Evolutionary conservation across 2,113 vertebrate genomes (phyloP).

Genomic region (Stictonetta naevosa): DNA sequence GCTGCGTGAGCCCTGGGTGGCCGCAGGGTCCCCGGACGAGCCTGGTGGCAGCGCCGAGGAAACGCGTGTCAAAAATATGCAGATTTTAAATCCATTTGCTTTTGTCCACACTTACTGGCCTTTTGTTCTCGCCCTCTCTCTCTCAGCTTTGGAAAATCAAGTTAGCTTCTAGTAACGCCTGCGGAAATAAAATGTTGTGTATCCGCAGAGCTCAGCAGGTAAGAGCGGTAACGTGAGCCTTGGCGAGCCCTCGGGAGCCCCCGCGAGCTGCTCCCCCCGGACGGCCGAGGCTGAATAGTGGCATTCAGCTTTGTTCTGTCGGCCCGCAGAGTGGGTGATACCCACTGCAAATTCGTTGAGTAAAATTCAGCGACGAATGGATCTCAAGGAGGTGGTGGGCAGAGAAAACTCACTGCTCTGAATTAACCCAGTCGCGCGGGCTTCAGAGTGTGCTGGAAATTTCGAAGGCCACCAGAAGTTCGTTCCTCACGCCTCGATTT

Average conservation of each 20-base stretch:
- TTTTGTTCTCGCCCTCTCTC: background rate
- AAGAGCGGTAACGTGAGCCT: fast-evolving
- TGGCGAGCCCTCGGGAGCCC: background rate
- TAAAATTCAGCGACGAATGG: background rate
- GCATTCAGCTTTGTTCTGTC: no score
- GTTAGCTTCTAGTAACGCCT: fast-evolving
- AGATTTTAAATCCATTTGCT: fast-evolving
- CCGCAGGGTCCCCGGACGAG: fast-evolving
- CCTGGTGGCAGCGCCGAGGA: fast-evolving
- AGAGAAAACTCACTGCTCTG: background rate
- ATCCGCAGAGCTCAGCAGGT: fast-evolving
- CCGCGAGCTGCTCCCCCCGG: background rate
- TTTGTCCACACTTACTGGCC: fast-evolving
- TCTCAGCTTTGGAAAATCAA: fast-evolving
- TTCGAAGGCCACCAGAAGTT: background rate
- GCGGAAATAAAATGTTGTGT: fast-evolving
- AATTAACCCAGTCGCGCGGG: background rate
- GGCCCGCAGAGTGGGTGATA: fast-evolving
- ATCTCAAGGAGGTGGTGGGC: background rate
- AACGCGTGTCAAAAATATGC: fast-evolving
- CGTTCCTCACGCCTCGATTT: fast-evolving
- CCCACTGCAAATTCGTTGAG: fast-evolving
- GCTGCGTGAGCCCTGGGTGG: fast-evolving
- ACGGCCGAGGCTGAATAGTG: background rate
- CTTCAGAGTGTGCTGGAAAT: background rate